Base-by-base conservation (phyloP, 2,113 vertebrate species). In the Lepidothrix coronata region DNA sequence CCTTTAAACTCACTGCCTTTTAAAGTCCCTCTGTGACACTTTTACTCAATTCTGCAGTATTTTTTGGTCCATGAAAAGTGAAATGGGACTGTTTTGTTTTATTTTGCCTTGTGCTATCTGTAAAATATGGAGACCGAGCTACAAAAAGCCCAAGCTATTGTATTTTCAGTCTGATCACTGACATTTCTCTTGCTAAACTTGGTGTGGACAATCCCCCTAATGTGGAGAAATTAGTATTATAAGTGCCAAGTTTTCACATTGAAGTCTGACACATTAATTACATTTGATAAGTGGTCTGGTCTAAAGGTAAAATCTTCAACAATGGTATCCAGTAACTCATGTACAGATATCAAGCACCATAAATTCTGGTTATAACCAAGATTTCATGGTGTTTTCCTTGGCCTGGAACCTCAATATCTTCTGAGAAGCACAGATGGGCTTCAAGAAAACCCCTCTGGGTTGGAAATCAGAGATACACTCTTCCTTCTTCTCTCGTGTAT, bases 281-380 rank as follows among this genome's bases (percentile, higher is more conserved):
- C 85, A 71, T 67, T 79, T 96, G 84, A 97, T 95, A 93, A 96
- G 95, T 93, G 63, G 51, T 93, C 77, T 94, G 54, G 79, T 92
- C 74, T 93, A 71, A 95, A 96, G 51, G 62, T 59, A 96, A 87
- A 74, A 77, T 83, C 46, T 85, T 95, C 85, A 92, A 52, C 79
- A 87, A 76, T 72, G 58, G 30, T 74, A 61, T 48, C 65, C 54
- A 75, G 80, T 57, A 85, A 44, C 25, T 33, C 61, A 31, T 27
- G 67, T 43, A 79, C 73, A 93, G 77, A 46, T 61, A 49, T 85
- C 21, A 10, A 71, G 71, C 21, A 39, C 39, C 39, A 39, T 84
- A 94, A 93, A 63, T 75, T 35, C 11, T 67, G 12, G 28, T 74
- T 90, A 46, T 52, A 88, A 51, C 21, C 43, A 44, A 55, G 21